Percentiles rank a stretch among this genome's conserved stretches.
Conservation (phyloP, 2,797 vertebrate species). For the Esox masquinongy region DNA sequence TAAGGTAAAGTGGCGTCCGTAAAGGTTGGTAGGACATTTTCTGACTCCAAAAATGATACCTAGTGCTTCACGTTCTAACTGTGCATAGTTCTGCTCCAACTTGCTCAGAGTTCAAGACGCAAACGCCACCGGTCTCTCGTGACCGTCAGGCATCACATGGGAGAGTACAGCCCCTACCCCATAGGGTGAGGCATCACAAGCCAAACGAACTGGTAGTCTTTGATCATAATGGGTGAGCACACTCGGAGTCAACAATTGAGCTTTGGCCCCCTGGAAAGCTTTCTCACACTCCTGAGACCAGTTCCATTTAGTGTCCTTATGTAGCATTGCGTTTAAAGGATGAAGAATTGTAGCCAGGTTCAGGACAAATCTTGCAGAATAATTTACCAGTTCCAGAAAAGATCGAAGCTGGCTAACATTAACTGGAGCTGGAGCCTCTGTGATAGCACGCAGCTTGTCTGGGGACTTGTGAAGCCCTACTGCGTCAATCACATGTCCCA, state of each 20-base stretch:
- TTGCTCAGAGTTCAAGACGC: constrained; percentile 17
- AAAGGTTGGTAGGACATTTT: constrained; percentile 10
- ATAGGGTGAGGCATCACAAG: constrained; percentile 13
- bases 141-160: not conserved
- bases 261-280: constrained; percentile 12
- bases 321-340: not conserved
- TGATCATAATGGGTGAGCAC: constrained; percentile 17
- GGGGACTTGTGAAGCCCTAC: not conserved
- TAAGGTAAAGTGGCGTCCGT: not conserved
- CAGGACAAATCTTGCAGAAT: not conserved
- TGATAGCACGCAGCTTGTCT: not conserved
- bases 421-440: constrained; percentile 7
- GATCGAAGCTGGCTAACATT: not conserved
- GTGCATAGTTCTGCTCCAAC: constrained; percentile 17
- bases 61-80: constrained; percentile 2
- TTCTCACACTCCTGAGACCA: constrained; percentile 12
- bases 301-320: not conserved
- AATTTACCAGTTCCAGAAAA: not conserved
- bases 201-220: not conserved
- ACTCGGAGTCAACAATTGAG: not conserved
- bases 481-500: constrained; percentile 8
- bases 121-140: constrained; percentile 16
- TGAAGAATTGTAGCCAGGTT: not conserved
- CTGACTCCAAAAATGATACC: not conserved
- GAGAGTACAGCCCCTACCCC: not conserved